phyloP scores from a whole-genome alignment of 1,140 invertebrate genomes.

The Drosophila persimilis region DNA sequence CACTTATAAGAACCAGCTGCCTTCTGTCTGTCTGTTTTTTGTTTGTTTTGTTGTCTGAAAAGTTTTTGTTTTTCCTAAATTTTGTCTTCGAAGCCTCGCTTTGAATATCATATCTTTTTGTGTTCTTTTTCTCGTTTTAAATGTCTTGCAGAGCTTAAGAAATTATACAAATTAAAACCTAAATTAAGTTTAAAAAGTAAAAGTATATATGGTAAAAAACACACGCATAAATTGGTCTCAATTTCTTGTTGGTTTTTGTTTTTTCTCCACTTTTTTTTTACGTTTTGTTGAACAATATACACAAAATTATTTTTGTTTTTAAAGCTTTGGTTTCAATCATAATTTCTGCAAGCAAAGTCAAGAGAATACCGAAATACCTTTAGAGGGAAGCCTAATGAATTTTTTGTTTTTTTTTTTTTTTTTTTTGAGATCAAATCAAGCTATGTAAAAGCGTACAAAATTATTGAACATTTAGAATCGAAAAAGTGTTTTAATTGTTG shows the following conservation, averaged over 20 bases:
- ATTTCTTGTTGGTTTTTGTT: constrained; percentile 12
- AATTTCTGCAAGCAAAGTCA: constrained; percentile 70
- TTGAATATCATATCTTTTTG: constrained; percentile 41
- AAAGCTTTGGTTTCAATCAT: constrained; percentile 79
- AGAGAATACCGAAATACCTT: constrained; percentile 37
- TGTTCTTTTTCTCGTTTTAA: constrained; percentile 29
- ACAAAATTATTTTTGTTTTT: constrained; percentile 28
- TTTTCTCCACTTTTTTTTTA: constrained; percentile 22
- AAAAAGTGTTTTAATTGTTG: neutral
- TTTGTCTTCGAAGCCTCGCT: constrained; percentile 64
- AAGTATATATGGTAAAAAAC: constrained; percentile 54
- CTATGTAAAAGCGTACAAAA: constrained; percentile 32
- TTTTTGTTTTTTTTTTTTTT: constrained; percentile 18
- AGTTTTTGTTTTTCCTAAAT: constrained; percentile 49
- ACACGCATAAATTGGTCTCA: constrained; percentile 60
- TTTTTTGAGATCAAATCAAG: constrained; percentile 73
- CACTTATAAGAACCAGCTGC: constrained; percentile 34
- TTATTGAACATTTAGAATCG: constrained; percentile 15
- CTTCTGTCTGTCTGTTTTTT: constrained; percentile 5
- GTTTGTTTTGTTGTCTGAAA: constrained; percentile 5
- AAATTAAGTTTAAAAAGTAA: constrained; percentile 38
- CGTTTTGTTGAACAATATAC: constrained; percentile 6
- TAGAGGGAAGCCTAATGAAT: constrained; percentile 23
- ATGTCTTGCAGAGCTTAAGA: constrained; percentile 61
- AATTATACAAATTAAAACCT: constrained; percentile 43